These are phyloP conservation scores for Apotomis turbidana DNA, from an alignment of 2,888 invertebrate species.

Conservation along the genomic window DNA sequence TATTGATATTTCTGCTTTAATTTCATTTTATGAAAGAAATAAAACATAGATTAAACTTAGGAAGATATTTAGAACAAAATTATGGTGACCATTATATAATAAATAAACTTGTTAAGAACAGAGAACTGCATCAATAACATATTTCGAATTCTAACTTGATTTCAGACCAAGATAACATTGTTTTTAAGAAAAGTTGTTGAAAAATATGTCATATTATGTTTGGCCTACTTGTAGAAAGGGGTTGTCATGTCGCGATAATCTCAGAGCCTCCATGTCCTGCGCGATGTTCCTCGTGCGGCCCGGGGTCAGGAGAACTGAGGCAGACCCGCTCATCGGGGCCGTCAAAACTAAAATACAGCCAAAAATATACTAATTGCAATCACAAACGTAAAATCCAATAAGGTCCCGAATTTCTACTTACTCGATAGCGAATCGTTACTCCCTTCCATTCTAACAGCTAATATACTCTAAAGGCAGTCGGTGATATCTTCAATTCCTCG, in stretches of 20 bases:
- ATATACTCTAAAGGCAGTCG: slow-evolving; percentile 16
- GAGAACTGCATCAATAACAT: not conserved
- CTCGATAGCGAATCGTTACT: slow-evolving; percentile 75
- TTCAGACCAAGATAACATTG: not conserved
- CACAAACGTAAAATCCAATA: slow-evolving; percentile 24
- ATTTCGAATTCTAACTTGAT: not conserved
- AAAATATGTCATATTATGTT: not conserved
- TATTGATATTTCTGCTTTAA: too few relatives aligned
- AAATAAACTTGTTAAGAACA: too few relatives aligned
- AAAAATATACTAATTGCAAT: slow-evolving; percentile 35
- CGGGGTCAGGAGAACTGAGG: slow-evolving; percentile 88
- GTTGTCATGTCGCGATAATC: slow-evolving; percentile 92
- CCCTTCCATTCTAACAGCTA: slow-evolving; percentile 63
- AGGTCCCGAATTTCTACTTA: slow-evolving; percentile 50
- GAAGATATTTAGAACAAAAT: too few relatives aligned
- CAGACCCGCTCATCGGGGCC: slow-evolving; percentile 66
- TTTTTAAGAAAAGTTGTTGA: not conserved
- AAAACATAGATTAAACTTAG: too few relatives aligned
- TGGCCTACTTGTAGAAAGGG: slow-evolving; percentile 89
- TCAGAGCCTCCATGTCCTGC: slow-evolving; percentile 92
- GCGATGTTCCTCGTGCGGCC: slow-evolving; percentile 90
- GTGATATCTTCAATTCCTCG: slow-evolving; percentile 19
- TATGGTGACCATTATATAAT: too few relatives aligned
- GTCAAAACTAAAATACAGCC: slow-evolving; percentile 61
- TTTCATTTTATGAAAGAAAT: too few relatives aligned